Conservation (phyloP, 2,113 vertebrate species). For the Myodes glareolus region DNA sequence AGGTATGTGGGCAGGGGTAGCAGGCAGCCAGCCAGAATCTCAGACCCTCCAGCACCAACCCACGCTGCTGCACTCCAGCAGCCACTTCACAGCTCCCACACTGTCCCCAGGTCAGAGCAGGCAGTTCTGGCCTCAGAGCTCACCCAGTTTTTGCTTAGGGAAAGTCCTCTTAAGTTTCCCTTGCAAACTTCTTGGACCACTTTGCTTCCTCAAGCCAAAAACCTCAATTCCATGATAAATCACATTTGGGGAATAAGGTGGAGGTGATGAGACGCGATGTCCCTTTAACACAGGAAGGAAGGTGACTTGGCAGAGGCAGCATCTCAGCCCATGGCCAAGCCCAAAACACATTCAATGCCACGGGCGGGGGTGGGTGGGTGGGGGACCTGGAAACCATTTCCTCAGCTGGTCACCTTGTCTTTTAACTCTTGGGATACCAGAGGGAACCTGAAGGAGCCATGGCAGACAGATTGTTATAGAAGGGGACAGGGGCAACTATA, state of each 20-base stretch:
- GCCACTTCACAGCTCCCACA: neutral
- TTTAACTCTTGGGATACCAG: neutral
- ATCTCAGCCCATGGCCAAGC: neutral
- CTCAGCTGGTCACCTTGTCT: neutral
- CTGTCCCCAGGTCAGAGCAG: neutral
- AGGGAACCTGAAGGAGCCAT: neutral
- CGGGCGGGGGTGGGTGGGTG: rapidly evolving
- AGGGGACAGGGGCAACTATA: neutral
- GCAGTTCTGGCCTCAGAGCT: neutral
- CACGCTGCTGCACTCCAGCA: rapidly evolving
- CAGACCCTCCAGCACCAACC: neutral
- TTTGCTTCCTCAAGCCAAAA: neutral
- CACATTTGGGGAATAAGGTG: neutral
- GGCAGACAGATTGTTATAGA: rapidly evolving
- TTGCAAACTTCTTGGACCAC: neutral
- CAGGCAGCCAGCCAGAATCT: rapidly evolving
- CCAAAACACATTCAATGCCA: too few relatives aligned
- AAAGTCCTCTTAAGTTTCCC: neutral
- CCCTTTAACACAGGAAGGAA: neutral
- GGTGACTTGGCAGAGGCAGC: neutral
- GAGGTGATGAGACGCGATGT: neutral
- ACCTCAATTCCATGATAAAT: neutral
- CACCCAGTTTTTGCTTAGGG: neutral
- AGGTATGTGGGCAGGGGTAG: rapidly evolving
- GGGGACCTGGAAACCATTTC: neutral